These are phyloP conservation scores for Brachyhypopomus gauderio DNA, from an alignment of 2,113 vertebrate genomes.

Conservation along the genomic window DNA sequence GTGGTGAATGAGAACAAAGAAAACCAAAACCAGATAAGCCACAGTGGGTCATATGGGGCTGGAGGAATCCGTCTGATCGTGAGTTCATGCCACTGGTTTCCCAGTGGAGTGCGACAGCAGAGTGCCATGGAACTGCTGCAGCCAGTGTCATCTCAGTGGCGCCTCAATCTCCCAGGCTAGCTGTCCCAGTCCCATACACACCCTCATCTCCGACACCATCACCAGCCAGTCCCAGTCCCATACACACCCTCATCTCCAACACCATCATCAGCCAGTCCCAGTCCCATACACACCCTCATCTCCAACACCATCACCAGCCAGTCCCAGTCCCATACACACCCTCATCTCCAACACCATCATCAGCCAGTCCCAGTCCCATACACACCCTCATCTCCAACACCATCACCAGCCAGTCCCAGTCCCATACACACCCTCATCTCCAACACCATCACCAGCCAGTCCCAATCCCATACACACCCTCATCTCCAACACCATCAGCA, in stretches of 20 bases:
- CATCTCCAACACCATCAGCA: not conserved
- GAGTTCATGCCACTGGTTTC: conserved; percentile 66
- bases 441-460: not conserved
- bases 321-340: not conserved
- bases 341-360: not conserved
- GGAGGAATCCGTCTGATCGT: conserved; percentile 54
- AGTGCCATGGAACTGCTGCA: conserved; percentile 57
- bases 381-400: not conserved
- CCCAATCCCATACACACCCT: conserved; percentile 1
- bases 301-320: not conserved
- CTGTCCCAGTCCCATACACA: not conserved
- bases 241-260: not conserved
- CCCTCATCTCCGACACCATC: not conserved
- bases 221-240: not conserved
- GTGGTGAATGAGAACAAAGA: conserved; percentile 52
- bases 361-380: not conserved
- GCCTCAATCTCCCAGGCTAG: not conserved
- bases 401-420: not conserved
- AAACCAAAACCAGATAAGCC: conserved; percentile 56
- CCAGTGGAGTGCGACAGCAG: conserved; percentile 56
- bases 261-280: not conserved
- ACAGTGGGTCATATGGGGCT: conserved; percentile 53
- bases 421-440: not conserved
- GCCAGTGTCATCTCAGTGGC: not conserved
- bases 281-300: not conserved